Conservation (phyloP, 1,140 invertebrate species). For the Acromyrmex echinatior region DNA sequence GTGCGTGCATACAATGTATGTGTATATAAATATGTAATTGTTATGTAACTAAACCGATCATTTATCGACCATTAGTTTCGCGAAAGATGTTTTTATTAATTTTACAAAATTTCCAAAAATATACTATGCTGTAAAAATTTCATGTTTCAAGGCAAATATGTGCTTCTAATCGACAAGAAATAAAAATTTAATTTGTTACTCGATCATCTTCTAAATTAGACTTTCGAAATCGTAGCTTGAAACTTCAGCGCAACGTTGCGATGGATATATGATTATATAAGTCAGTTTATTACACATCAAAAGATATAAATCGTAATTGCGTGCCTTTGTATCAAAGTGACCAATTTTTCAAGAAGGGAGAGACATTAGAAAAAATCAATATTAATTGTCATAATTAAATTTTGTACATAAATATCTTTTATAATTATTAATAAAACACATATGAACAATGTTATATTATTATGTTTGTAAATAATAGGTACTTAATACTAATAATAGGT, state of each 20-base stretch:
- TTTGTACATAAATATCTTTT: no score
- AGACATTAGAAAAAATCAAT: no score
- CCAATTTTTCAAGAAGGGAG: no score
- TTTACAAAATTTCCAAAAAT: slow-evolving; percentile 1
- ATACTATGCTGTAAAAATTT: not conserved
- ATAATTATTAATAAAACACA: no score
- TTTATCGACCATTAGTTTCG: not conserved
- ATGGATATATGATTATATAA: not conserved
- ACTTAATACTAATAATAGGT: no score
- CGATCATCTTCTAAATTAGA: not conserved
- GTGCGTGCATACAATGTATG: not conserved
- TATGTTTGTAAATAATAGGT: no score
- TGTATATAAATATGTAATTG: not conserved
- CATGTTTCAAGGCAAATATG: not conserved
- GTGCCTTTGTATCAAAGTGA: not conserved
- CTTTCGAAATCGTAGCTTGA: slow-evolving; percentile 6
- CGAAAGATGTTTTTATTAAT: slow-evolving; percentile 3
- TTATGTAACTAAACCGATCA: not conserved
- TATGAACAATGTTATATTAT: no score
- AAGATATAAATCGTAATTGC: not conserved
- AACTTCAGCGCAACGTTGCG: not conserved
- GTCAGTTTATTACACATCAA: not conserved
- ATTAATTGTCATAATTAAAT: no score
- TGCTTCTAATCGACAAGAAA: not conserved
- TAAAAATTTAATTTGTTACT: slow-evolving; percentile 7